These are phyloP conservation scores for Latrodectus geometricus DNA, from an alignment of 1,140 invertebrate genomes.

Conservation along the genomic window DNA sequence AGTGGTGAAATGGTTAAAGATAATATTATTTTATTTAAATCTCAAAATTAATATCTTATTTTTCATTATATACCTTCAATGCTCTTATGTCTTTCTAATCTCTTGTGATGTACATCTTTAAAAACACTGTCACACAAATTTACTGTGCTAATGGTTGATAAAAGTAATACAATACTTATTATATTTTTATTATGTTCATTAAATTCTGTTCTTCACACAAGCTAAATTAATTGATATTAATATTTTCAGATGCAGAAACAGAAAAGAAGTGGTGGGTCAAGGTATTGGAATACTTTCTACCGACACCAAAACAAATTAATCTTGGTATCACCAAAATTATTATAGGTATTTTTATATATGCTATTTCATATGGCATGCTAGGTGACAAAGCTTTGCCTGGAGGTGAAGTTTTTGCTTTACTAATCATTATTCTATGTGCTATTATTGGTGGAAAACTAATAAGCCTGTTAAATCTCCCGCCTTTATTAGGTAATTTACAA, in stretches of 20 bases:
- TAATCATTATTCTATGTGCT: background rate
- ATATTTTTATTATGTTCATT: too few relatives aligned
- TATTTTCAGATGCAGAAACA: background rate
- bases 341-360: background rate
- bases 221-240: too few relatives aligned
- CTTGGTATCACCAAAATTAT: background rate
- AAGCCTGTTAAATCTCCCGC: background rate
- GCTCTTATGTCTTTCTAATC: too few relatives aligned
- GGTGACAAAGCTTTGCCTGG: background rate
- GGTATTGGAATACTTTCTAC: background rate
- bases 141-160: too few relatives aligned
- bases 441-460: background rate
- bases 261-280: background rate
- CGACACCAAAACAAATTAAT: background rate
- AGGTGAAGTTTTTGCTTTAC: background rate
- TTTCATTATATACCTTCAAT: too few relatives aligned
- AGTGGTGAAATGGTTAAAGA: too few relatives aligned
- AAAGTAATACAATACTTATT: too few relatives aligned
- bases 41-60: too few relatives aligned
- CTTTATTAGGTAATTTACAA: background rate
- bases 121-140: too few relatives aligned
- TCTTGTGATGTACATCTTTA: too few relatives aligned
- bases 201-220: too few relatives aligned
- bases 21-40: too few relatives aligned
- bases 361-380: constrained; percentile 3